phyloP scores from a whole-genome alignment of 1,140 invertebrate genomes.

The Hestina assimilis region DNA sequence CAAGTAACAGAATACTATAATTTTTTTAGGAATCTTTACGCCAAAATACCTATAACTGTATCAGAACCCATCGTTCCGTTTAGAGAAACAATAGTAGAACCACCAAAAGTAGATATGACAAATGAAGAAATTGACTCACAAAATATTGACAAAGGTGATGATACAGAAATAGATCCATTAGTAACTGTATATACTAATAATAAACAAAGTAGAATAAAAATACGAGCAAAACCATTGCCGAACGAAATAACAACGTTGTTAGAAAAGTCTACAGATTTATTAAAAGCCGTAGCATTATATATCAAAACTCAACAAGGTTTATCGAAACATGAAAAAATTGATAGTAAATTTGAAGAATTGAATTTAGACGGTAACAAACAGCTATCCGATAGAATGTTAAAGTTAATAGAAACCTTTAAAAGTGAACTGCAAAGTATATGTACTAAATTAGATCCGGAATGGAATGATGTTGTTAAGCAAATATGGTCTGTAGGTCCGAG shows the following conservation, averaged over 20 bases:
- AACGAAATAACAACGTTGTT: constrained; percentile 83
- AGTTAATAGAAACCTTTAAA: constrained; percentile 82
- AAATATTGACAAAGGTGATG: constrained; percentile 55
- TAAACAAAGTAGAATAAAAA: constrained; percentile 85
- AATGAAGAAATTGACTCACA: constrained; percentile 88
- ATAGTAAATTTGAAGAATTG: constrained; percentile 50
- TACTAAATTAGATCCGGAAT: constrained; percentile 78
- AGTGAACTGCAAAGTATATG: constrained; percentile 82
- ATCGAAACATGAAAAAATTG: constrained; percentile 53
- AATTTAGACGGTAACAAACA: constrained; percentile 48
- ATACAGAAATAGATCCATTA: constrained; percentile 71
- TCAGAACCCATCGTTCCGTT: constrained; percentile 98
- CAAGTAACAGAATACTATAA: no score
- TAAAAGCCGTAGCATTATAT: constrained; percentile 75
- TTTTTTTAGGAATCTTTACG: constrained; percentile 83
- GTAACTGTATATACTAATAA: constrained; percentile 85
- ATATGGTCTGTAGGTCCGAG: constrained; percentile 96
- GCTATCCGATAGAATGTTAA: constrained; percentile 77
- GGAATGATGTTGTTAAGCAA: constrained; percentile 81
- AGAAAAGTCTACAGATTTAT: constrained; percentile 76
- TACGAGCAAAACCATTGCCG: constrained; percentile 90
- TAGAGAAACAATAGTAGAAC: constrained; percentile 93
- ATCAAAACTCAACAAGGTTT: constrained; percentile 63
- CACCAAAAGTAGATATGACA: constrained; percentile 92
- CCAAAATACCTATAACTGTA: constrained; percentile 92